Evolutionary conservation across 1,140 invertebrate genomes (phyloP).

Genomic region (Steinernema khuongi): DNA sequence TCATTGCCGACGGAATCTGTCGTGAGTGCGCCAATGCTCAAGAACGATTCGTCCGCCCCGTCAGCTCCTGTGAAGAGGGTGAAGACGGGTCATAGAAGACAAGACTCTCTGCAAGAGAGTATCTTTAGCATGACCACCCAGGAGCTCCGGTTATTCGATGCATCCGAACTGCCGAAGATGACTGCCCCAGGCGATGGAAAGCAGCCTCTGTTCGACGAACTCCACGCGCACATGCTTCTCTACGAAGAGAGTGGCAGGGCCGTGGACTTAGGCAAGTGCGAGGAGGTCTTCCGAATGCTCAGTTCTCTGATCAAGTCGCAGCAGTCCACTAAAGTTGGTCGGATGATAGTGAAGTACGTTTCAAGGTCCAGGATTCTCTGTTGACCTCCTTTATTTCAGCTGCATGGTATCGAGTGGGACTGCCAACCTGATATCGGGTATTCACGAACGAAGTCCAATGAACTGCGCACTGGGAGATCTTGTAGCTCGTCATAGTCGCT

Average conservation of each 20-base stretch:
- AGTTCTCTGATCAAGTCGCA: slow-evolving; percentile 39
- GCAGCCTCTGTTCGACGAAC: slow-evolving; percentile 52
- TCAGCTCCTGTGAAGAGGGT: slow-evolving; percentile 41
- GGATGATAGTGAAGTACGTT: slow-evolving; percentile 45
- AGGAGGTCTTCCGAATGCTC: slow-evolving; percentile 51
- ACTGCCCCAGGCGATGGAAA: slow-evolving; percentile 50
- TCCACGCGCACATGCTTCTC: slow-evolving; percentile 55
- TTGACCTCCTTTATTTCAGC: slow-evolving; percentile 33
- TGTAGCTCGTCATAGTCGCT: slow-evolving; percentile 46
- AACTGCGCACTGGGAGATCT: slow-evolving; percentile 43
- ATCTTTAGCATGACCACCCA: slow-evolving; percentile 54
- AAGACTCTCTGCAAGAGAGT: slow-evolving; percentile 56
- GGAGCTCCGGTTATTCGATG: slow-evolving; percentile 51
- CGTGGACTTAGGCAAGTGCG: slow-evolving; percentile 54
- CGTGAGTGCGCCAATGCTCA: background rate
- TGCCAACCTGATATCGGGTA: slow-evolving; percentile 23
- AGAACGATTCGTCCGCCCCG: background rate
- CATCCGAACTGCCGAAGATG: slow-evolving; percentile 48
- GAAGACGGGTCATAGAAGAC: slow-evolving; percentile 50
- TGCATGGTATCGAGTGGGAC: slow-evolving; percentile 53
- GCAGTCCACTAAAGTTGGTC: slow-evolving; percentile 34
- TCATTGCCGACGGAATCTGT: background rate
- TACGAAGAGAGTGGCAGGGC: slow-evolving; percentile 53
- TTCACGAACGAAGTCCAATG: background rate
- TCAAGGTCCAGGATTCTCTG: slow-evolving; percentile 18